Base-by-base conservation (phyloP, 1,140 invertebrate species). In the Brevipalpus yothersi region DNA sequence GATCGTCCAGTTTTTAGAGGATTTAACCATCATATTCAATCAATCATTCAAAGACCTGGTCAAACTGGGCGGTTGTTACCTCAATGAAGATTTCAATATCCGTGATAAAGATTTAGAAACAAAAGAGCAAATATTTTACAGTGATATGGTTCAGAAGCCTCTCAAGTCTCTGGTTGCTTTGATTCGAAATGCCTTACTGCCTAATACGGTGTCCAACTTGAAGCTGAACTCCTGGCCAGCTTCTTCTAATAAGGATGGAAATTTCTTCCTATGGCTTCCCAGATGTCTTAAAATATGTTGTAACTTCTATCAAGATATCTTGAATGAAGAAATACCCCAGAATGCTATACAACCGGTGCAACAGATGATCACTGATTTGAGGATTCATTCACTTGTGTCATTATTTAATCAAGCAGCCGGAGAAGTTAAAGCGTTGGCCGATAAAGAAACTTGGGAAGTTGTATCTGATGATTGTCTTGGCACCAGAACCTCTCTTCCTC, bases 11-110 rank as follows among this genome's bases (percentile, higher is more conserved):
- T 86, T 82, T 70, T 74, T 84, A 10, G 83, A 85, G 70, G 79
- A 82, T 63, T 70, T 86, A 43, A 81, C 79, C 59, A 77, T 82
- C 40, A 75, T 81, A 53, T 74, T 86, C 49, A 75, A 75, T 12
- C 75, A 79, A 61, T 77, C 79, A 56, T 79, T 86, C 63, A 85
- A 86, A 1, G 83, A 89, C 70, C 72, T 92, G 11, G 90, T 86
- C 86, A 82, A 83, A 70, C 75, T 93, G 3, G 86, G 87, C 4
- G 85, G 89, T 68, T 79, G 82, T 56, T 93, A 92, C 71, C 88
- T 92, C 67, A 81, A 79, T 13, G 85, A 84, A 3, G 84, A 89
- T 66, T 68, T 92, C 12, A 76, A 81, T 63, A 78, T 81, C 1
- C 77, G 79, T 60, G 78, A 83, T 49, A 43, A 55, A 42, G 12